Base-by-base conservation (phyloP, 2,797 vertebrate genomes). In the Microctenopoma stevenorrisi region DNA sequence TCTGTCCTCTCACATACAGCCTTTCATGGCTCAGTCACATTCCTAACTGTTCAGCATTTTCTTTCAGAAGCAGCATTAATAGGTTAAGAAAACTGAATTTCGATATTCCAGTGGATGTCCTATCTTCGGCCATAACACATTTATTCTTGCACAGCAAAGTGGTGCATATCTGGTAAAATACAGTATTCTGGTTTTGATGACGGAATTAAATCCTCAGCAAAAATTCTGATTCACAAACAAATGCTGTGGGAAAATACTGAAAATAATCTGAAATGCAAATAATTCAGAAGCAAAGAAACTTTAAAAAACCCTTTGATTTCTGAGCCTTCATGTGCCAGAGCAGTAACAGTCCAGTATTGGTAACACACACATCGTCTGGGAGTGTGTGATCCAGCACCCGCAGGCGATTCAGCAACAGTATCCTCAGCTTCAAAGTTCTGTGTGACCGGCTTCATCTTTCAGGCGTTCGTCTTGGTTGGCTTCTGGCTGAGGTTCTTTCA, bases 401-500 rank as follows among this genome's bases (percentile, higher is more conserved):
- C 35, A 59, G 59, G 38, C 47, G 48, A 18, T 57, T 59, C 15
- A 54, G 30, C 12, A 22, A 40, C 26, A 48, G 35, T 9, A 52
- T 35, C 25, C 67, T 62, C n/a, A 12, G 46, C 14, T 86, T 85
- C 56, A 94, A 66, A 94, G 93, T 81, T 95, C 94, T 55, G 76
- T 84, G 1, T 94, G 94, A 40, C 85, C 92, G 0, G 77, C 73
- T 85, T 94, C 93, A 4, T 90, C 84, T 55, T 91, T 93, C 11
- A 92, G 78, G 5, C 4, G 63, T 18, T 93, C 88, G 0, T 86
- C 88, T 30, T 85, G 79, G 42, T 62, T 76, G 47, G 80, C 67
- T 10, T 94, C 94, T 3, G 85, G 83, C 68, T 85, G 64, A 0
- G 92, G 88, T 35, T 74, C 92, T 69, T 93, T 95, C 87, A 96